Evolutionary conservation across 2,113 vertebrate species (phyloP).

Genomic region (Campylomormyrus tamandua): DNA sequence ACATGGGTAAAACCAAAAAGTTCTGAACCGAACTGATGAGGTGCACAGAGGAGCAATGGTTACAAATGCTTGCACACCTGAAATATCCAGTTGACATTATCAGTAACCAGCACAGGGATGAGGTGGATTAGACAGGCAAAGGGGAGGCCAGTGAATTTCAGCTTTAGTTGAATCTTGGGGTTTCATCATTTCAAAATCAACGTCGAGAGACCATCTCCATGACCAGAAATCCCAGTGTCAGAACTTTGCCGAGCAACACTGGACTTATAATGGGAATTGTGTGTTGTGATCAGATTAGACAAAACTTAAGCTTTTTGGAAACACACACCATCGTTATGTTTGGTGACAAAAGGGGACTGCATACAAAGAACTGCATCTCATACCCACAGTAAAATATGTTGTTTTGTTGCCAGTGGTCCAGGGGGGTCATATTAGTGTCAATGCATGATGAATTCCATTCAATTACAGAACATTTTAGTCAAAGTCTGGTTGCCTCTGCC

Average conservation of each 20-base stretch:
- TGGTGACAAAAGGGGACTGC: not conserved
- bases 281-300: not conserved
- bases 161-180: not conserved
- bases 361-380: not conserved
- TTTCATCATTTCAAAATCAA: not conserved
- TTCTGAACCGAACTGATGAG: not conserved
- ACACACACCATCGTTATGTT: not conserved
- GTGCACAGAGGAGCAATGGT: not conserved
- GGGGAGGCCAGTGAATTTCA: not conserved
- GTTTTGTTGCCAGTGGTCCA: not conserved
- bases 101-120: not conserved
- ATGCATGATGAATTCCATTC: not conserved
- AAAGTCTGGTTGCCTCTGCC: not conserved
- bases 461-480: not conserved
- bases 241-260: not conserved
- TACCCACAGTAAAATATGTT: not conserved
- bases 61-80: not conserved
- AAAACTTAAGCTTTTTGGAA: not conserved
- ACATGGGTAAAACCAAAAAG: not conserved
- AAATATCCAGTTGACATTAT: not conserved
- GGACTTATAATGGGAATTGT: not conserved
- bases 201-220: not conserved
- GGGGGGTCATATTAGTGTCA: not conserved
- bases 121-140: not conserved
- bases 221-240: not conserved